Evolutionary conservation across 2,797 vertebrate genomes (phyloP), one percentile per base, ranked within the genome.

Genomic region (Threskiornis aethiopicus): DNA sequence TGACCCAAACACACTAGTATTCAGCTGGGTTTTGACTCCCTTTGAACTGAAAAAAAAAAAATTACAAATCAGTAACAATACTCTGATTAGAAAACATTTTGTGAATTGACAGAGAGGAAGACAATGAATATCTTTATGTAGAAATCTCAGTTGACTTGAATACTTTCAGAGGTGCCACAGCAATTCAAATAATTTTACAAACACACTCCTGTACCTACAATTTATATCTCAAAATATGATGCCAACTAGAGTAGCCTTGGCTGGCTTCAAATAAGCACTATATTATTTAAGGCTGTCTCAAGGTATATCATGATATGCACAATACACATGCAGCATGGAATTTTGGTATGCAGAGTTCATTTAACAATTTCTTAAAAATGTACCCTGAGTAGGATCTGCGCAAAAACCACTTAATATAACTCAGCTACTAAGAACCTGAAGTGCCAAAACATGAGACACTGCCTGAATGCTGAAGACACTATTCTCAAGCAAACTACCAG

Each of bases 1-100:
- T 66, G 99, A 99, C 96, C 99, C 99, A 86, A 99, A 99, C 96
- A 99, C 98, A 83, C 98, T 98, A 9, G 99, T 99, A 94, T 99
- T 99, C 88, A 98, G 98, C 88, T 99, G 99, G 66, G 99, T 98
- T 98, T 99, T 99, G 84, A 99, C 98, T 83, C 98, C 98, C 98
- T 99, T 99, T 96, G 99, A 98, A 96, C 99, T 99, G 97, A 16
- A 91, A 46, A 82, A 90, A 37, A 77, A 67, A 6, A 52, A 37
- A 64, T 73, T 64, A 58, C 46, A 84, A 55, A 90, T 88, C 71
- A 57, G 16, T 26, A 84, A 79, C 42, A 78, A 59, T 25, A 54
- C 16, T 70, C 24, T 20, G 77, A 83, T 9, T 10, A 18, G 42
- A 58, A 92, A 90, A 69, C 22, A n/a, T 54, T 47, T 57, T 80